Conservation (phyloP, 2,888 invertebrate species). For the Falcaria lacertinaria region DNA sequence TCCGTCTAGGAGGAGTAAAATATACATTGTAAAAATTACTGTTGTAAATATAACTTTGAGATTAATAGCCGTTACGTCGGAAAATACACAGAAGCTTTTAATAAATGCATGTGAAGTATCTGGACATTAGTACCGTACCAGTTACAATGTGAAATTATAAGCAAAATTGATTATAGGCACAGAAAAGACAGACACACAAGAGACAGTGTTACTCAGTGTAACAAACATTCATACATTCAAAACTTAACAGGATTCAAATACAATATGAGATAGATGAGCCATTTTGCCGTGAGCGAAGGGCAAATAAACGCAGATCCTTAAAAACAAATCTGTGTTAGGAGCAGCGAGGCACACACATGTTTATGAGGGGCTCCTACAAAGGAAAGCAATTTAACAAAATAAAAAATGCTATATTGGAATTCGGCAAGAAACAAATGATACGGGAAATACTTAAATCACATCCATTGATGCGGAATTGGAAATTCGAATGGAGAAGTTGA, state of each 20-base stretch:
- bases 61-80: too few species aligned
- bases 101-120: too few species aligned
- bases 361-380: slow-evolving; percentile 65
- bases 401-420: slow-evolving; percentile 68
- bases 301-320: slow-evolving; percentile 72
- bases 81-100: too few species aligned
- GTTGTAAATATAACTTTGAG: too few species aligned
- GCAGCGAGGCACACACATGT: slow-evolving; percentile 52
- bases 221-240: too few species aligned
- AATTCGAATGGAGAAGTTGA: slow-evolving; percentile 27
- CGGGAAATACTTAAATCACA: slow-evolving; percentile 75
- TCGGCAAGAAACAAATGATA: slow-evolving; percentile 71
- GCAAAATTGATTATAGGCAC: too few species aligned
- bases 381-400: slow-evolving; percentile 77
- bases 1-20: too few species aligned
- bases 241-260: slow-evolving; percentile 11
- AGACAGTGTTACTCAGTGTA: too few species aligned
- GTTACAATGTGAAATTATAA: too few species aligned
- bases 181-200: too few species aligned
- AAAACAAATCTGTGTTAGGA: slow-evolving; percentile 71
- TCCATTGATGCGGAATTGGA: slow-evolving; percentile 68
- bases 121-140: too few species aligned
- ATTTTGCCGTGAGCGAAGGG: slow-evolving; percentile 65
- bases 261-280: slow-evolving; percentile 56
- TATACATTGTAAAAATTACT: too few species aligned